Percentiles rank a stretch among this genome's conserved stretches.
These are phyloP conservation scores for Phenganax stokvisi DNA, from an alignment of 92 coral and sea anemone genomes.

Conservation along the genomic window DNA sequence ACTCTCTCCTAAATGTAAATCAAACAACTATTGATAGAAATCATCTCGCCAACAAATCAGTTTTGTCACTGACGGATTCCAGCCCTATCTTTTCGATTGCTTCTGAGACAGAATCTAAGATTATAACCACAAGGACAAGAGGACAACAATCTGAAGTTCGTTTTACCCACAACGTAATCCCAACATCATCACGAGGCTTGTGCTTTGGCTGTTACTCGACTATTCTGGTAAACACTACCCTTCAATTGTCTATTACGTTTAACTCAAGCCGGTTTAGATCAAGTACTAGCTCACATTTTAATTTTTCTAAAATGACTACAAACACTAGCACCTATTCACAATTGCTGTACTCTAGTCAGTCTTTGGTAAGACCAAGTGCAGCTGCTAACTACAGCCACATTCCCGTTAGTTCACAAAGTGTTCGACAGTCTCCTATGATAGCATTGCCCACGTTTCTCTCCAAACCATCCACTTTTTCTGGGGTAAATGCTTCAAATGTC, in stretches of 20 bases:
- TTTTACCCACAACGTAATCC: conserved; percentile 14
- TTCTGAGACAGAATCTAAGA: neutral
- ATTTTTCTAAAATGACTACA: no score
- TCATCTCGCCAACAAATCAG: neutral
- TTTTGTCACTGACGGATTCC: neutral
- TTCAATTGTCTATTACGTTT: neutral
- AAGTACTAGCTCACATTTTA: neutral
- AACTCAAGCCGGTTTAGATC: neutral
- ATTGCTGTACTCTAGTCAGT: neutral
- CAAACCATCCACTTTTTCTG: neutral
- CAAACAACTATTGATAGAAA: neutral
- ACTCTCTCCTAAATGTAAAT: neutral
- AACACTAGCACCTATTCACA: neutral
- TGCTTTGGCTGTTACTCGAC: conserved; percentile 26
- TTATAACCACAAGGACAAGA: neutral
- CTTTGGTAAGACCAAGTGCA: neutral
- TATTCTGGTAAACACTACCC: neutral
- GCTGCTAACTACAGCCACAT: neutral
- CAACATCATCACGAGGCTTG: conserved; percentile 21
- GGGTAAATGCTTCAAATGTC: neutral
- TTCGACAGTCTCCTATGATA: no score
- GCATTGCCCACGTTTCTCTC: neutral
- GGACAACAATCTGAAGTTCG: neutral
- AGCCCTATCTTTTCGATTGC: neutral
- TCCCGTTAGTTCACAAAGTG: no score